These are phyloP conservation scores for Microcebus murinus DNA, from an alignment of 2,113 vertebrate genomes.

Conservation along the genomic window DNA sequence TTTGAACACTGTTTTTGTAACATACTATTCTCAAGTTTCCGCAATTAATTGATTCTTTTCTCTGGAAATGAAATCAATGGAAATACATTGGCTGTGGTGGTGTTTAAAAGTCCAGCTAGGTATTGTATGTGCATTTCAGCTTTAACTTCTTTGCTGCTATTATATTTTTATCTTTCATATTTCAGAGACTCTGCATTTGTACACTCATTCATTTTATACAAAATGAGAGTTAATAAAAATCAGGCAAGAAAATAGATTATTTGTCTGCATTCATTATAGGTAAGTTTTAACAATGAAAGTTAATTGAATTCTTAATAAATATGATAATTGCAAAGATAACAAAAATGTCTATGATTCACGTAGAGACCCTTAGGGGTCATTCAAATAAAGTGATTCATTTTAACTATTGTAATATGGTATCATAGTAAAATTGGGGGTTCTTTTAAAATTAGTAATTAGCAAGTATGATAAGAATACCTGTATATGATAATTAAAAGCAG, in stretches of 20 bases:
- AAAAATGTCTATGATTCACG: background rate
- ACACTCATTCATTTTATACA: background rate
- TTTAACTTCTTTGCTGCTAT: background rate
- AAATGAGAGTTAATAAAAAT: background rate
- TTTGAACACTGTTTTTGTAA: background rate
- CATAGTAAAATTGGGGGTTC: background rate
- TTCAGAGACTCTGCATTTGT: background rate
- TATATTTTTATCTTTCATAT: background rate
- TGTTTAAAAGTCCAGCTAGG: background rate
- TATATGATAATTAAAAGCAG: background rate
- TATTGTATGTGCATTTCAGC: accelerated
- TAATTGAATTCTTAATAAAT: conserved; percentile 7
- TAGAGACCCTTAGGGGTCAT: background rate
- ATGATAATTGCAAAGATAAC: conserved; percentile 3
- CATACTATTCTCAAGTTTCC: no score
- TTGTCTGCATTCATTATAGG: background rate
- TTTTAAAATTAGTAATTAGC: background rate
- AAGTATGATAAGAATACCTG: background rate
- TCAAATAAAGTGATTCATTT: background rate
- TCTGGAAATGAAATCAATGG: background rate
- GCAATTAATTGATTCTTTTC: background rate
- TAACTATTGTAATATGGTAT: background rate
- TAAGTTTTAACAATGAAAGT: background rate
- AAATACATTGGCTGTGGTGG: no score
- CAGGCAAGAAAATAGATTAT: background rate